Base-by-base conservation (phyloP, 2,797 vertebrate species). In the Centropyge bicolor region DNA sequence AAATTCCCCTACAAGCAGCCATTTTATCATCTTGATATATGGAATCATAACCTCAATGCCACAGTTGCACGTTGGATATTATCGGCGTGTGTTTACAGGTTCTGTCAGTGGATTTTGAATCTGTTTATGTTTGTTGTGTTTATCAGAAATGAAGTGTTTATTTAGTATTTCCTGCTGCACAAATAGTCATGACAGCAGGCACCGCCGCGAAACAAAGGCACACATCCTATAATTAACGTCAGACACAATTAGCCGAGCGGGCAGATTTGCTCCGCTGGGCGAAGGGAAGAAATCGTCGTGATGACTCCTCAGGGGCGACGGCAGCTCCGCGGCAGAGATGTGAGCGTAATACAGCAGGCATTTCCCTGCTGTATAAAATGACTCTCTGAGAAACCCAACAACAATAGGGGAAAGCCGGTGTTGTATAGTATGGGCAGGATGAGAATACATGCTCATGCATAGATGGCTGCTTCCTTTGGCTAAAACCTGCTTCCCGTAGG, bases 191-290 rank as follows among this genome's bases (percentile, higher is more conserved):
- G 84, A 85, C 91, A 89, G 88, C 83, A 77, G 87, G 86, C 84
- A 77, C 81, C 78, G 45, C 54, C n/a, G 73, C 57, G 70, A 90
- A 90, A 92, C 85, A 94, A 92, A 89, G 78, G 54, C 74, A 68
- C 80, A 89, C 79, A 82, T 90, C 81, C 91, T 87, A 87, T 89
- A 90, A 90, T 94, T 90, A 90, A 81, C 84, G 76, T 81, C 86
- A 76, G 76, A 87, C 84, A 89, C 90, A 92, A 92, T 94, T 92
- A 92, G 83, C 69, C 76, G 1, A 75, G 66, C 80, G 36, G 85
- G 61, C 89, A 70, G 87, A 69, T 86, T 85, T 22, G 75, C 85
- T 86, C 81, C 67, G n/a, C 40, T 40, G 43, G 76, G 84, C 65
- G 43, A 64, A 63, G 88, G 79, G 76, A 88, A 91, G 91, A 92